Percentiles rank a stretch among this genome's conserved stretches.
These are phyloP conservation scores for Autographa pulchrina DNA, from an alignment of 2,888 invertebrate species.

Conservation along the genomic window DNA sequence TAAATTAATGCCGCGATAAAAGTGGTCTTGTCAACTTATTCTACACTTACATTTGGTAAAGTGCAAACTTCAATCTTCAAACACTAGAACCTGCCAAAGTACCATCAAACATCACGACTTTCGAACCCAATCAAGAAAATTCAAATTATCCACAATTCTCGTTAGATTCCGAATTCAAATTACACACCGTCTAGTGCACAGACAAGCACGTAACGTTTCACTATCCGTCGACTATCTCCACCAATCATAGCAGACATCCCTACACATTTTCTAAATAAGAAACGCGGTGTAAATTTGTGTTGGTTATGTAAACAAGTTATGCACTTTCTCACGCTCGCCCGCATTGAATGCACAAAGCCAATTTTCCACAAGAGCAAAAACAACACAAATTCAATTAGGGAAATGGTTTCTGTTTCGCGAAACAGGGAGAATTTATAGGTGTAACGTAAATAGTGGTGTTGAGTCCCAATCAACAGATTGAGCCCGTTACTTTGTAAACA, in stretches of 20 bases:
- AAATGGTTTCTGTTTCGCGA: conserved; percentile 79
- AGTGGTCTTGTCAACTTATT: background rate
- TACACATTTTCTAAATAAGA: conserved; percentile 70
- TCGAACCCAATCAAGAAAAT: conserved; percentile 13
- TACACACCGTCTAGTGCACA: conserved; percentile 45
- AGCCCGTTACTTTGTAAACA: conserved; percentile 64
- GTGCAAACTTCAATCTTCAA: background rate
- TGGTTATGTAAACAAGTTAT: conserved; percentile 73
- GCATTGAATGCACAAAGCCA: conserved; percentile 81
- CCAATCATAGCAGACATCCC: conserved; percentile 67
- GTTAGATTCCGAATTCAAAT: conserved; percentile 44
- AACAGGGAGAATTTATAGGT: conserved; percentile 79
- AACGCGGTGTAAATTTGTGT: conserved; percentile 67
- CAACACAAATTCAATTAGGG: conserved; percentile 87
- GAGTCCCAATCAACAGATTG: conserved; percentile 80
- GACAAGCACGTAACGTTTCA: conserved; percentile 46
- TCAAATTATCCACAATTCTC: conserved; percentile 28
- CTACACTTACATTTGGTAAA: background rate
- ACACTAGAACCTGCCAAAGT: background rate
- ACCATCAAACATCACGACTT: conserved; percentile 10
- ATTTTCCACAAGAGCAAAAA: conserved; percentile 85
- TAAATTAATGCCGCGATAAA: no score
- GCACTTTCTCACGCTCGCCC: conserved; percentile 82
- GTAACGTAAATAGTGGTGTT: conserved; percentile 76
- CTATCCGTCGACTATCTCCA: conserved; percentile 40